Conservation (phyloP, 2,888 invertebrate genomes). For the Agrilus biguttatus region DNA sequence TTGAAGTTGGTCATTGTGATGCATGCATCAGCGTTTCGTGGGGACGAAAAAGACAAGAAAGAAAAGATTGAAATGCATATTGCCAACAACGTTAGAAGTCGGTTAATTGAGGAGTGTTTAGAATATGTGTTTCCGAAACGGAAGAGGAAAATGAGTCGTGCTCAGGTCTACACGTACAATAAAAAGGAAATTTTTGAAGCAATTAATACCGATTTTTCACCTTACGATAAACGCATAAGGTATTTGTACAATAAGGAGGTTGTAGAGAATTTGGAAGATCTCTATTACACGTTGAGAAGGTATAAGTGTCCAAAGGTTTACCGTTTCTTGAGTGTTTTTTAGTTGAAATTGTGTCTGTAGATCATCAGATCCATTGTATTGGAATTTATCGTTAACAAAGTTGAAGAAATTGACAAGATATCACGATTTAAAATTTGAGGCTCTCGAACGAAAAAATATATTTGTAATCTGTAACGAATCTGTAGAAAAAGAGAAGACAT, state of each 20-base stretch:
- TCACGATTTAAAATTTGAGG: too few relatives aligned
- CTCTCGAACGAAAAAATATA: too few relatives aligned
- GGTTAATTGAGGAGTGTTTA: conserved; percentile 9
- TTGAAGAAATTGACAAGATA: too few relatives aligned
- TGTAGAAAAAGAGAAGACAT: not conserved
- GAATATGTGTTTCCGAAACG: conserved; percentile 3
- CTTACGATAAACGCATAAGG: conserved; percentile 6
- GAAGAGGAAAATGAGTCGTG: conserved; percentile 2
- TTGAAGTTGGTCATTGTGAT: conserved; percentile 28
- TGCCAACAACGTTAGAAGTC: conserved; percentile 8
- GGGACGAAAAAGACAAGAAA: conserved; percentile 17
- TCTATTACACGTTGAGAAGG: conserved; percentile 11
- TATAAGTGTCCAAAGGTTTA: too few relatives aligned
- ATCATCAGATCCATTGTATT: conserved; percentile 4
- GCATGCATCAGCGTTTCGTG: conserved; percentile 28
- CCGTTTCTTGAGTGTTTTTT: too few relatives aligned
- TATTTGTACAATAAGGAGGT: conserved; percentile 11
- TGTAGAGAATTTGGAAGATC: conserved; percentile 11
- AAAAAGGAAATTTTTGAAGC: conserved; percentile 14
- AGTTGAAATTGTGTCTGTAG: not conserved
- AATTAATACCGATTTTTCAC: conserved; percentile 9
- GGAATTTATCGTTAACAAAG: conserved; percentile 2
- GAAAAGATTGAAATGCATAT: conserved; percentile 15
- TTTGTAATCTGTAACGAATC: too few relatives aligned
- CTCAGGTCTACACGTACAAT: conserved; percentile 6